Base-by-base conservation (phyloP, 2,888 invertebrate genomes). In the Stenurella melanura region DNA sequence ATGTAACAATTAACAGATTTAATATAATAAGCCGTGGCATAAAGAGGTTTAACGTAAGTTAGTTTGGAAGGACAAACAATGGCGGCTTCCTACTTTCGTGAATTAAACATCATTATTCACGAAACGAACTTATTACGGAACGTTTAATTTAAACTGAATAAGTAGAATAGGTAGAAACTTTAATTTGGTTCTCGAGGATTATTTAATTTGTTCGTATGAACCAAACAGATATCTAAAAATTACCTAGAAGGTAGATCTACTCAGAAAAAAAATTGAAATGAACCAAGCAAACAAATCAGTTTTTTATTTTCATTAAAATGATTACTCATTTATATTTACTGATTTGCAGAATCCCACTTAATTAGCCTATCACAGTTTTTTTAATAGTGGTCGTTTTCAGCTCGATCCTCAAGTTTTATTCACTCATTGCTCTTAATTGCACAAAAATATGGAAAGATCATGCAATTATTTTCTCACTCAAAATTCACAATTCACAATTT, bases 51-150 rank as follows among this genome's bases (percentile, higher is more conserved):
- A 50, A 50, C 12, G 15, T 15, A 50, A 50, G 50, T 50, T 50
- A 50, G 50, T 50, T 50, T 50, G n/a, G 50, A 50, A 50, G 50
- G 50, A 17, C 50, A 50, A 50, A 50, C 50, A 50, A 50, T 50
- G 50, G 4, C 50, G 50, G 50, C 50, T 50, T 50, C n/a, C 50
- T 50, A 50, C 50, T 50, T 50, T 50, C 50, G 15, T 50, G 50
- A 50, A 50, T 50, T 50, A 50, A 50, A 50, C n/a, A 50, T 50
- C 50, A 50, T 50, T 50, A 50, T 50, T 50, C 50, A 50, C 50
- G 50, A 50, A 50, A 50, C 50, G 50, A 50, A 50, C 3, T 50
- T 50, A 50, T 50, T 50, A 42, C 50, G n/a, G 50, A 50, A 50
- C 50, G 50, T 50, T 50, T 50, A 50, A 50, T 50, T 50, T 50